A percentile compares a stretch with the other conserved stretches of the same genome.
phyloP scores from a whole-genome alignment of 2,113 vertebrate species.

The Sinocyclocheilus grahami region DNA sequence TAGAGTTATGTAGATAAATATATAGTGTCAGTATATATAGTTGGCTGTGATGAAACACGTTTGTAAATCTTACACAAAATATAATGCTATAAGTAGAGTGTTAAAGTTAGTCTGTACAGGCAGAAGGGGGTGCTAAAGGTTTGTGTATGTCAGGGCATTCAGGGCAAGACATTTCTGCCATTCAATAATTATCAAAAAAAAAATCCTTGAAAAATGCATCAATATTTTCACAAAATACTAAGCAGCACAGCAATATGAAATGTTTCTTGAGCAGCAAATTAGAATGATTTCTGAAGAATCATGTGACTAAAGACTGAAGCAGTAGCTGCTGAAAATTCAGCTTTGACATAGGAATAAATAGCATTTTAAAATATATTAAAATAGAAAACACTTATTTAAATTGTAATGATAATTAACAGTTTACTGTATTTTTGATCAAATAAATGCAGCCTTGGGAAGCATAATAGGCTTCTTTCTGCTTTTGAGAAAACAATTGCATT shows the following conservation, averaged over 20 bases:
- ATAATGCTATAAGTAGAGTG: no score
- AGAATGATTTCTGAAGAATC: neutral
- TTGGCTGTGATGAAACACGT: no score
- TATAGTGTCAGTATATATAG: no score
- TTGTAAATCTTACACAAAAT: neutral
- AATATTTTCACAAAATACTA: no score
- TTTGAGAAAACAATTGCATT: no score
- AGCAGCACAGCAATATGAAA: neutral
- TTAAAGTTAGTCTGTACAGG: neutral
- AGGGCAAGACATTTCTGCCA: no score
- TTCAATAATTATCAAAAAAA: neutral
- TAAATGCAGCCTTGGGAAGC: neutral
- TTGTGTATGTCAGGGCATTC: neutral
- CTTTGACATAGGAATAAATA: no score
- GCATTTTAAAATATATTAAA: neutral
- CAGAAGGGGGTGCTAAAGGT: slow-evolving; percentile 48
- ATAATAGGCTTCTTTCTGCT: no score
- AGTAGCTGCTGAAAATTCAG: neutral
- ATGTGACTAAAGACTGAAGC: neutral
- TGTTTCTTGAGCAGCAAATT: neutral
- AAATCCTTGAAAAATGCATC: no score
- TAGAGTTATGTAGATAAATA: neutral
- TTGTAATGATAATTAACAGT: neutral
- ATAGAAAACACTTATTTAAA: neutral
- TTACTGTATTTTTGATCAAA: neutral